Evolutionary conservation across 2,888 invertebrate genomes (phyloP).

Genomic region (Celastrina argiolus): DNA sequence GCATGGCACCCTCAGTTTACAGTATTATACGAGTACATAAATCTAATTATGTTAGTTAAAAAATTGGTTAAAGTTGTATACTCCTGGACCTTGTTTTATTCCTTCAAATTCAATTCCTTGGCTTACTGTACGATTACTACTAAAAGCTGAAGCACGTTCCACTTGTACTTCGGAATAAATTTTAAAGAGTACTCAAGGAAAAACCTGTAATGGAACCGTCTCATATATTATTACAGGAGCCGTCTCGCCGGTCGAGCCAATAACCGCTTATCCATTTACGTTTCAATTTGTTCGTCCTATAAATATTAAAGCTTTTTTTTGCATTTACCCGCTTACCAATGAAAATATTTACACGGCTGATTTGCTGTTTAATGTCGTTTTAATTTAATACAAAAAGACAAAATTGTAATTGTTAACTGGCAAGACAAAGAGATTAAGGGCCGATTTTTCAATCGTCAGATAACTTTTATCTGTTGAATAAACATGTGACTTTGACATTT

Average conservation of each 20-base stretch:
- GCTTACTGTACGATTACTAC: neutral
- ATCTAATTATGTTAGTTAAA: too few species aligned
- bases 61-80: too few species aligned
- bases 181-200: conserved; percentile 3
- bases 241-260: conserved; percentile 3
- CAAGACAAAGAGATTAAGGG: too few species aligned
- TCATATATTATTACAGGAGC: conserved; percentile 16
- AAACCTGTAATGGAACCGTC: conserved; percentile 15
- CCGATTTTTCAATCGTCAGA: too few species aligned
- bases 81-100: neutral
- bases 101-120: neutral
- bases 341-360: too few species aligned
- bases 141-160: neutral
- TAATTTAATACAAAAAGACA: too few species aligned
- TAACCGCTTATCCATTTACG: conserved; percentile 1
- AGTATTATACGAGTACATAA: too few species aligned
- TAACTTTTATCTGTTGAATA: too few species aligned
- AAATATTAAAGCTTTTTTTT: neutral
- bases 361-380: too few species aligned
- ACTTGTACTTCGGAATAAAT: conserved; percentile 6
- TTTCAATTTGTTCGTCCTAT: neutral
- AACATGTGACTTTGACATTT: too few species aligned
- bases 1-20: too few species aligned
- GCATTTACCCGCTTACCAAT: neutral
- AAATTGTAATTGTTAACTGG: too few species aligned